Conservation (phyloP, 2,113 vertebrate species). For the Periophthalmus modestus region DNA sequence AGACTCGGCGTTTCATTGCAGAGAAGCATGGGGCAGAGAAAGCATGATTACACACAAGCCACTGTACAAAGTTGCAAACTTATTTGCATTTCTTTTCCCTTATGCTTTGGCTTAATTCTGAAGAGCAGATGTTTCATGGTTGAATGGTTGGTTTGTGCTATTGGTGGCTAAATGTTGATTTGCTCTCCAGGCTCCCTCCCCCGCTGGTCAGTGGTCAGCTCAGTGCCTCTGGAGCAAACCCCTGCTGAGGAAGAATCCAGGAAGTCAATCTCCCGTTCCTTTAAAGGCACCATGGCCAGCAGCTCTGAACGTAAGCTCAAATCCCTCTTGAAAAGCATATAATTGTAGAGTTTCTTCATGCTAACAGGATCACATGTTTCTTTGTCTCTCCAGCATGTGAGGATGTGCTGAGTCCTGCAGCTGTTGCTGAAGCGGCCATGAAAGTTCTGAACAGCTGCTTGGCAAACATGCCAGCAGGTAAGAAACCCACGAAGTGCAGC, state of each 20-base stretch:
- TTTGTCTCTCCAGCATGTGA: constrained; percentile 81
- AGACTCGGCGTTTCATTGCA: not conserved
- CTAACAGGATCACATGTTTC: not conserved
- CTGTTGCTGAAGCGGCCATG: constrained; percentile 85
- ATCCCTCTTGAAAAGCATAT: not conserved
- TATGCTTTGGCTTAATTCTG: not conserved
- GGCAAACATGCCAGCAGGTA: constrained; percentile 92
- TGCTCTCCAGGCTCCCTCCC: constrained; percentile 65
- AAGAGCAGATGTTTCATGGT: not conserved
- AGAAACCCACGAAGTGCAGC: not conserved
- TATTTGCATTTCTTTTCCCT: not conserved
- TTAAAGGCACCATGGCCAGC: constrained; percentile 86
- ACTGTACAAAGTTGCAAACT: not conserved
- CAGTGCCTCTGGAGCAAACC: constrained; percentile 82
- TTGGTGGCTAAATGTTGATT: not conserved
- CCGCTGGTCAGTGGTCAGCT: constrained; percentile 74
- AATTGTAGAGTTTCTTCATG: not conserved
- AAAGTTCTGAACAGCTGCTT: constrained; percentile 87
- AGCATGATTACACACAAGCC: not conserved
- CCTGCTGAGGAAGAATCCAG: constrained; percentile 88
- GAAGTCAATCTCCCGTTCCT: constrained; percentile 83
- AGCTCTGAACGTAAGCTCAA: constrained; percentile 86
- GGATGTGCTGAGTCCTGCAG: constrained; percentile 84
- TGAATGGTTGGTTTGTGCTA: not conserved
- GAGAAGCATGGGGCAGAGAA: not conserved